Conservation (phyloP, 2,113 vertebrate genomes). For the Chionodraco myersi region DNA sequence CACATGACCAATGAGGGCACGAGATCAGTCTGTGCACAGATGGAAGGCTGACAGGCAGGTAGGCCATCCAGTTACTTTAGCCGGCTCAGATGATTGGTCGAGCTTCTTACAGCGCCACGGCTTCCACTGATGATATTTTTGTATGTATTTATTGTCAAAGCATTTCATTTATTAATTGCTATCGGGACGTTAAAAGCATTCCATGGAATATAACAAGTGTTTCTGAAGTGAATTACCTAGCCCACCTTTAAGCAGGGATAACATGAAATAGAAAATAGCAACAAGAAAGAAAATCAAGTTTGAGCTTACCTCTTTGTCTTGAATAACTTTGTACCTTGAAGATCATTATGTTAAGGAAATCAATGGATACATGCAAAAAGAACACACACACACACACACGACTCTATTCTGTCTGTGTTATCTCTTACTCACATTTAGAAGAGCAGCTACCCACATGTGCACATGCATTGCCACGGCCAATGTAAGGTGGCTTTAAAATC, state of each 20-base stretch:
- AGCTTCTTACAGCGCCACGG: no score
- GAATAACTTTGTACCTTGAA: slow-evolving; percentile 81
- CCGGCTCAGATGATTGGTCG: no score
- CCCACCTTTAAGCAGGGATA: not conserved
- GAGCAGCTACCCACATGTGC: not conserved
- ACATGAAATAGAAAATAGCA: not conserved
- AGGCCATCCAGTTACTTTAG: no score
- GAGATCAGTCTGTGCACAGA: no score
- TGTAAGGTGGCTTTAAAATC: not conserved
- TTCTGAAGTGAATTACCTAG: no score
- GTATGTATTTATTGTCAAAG: no score
- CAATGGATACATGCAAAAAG: not conserved
- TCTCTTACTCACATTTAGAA: not conserved
- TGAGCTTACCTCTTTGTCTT: slow-evolving; percentile 81
- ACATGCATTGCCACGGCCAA: not conserved
- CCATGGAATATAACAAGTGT: no score
- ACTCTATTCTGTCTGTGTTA: not conserved
- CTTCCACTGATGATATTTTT: no score
- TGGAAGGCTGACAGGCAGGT: no score
- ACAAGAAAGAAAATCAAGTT: not conserved
- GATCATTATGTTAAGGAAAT: slow-evolving; percentile 66
- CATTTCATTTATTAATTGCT: no score
- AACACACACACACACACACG: not conserved
- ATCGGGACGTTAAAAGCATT: no score
- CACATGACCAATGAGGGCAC: no score